Base-by-base conservation (phyloP, 2,797 vertebrate genomes). In the Epinephelus malabaricus region DNA sequence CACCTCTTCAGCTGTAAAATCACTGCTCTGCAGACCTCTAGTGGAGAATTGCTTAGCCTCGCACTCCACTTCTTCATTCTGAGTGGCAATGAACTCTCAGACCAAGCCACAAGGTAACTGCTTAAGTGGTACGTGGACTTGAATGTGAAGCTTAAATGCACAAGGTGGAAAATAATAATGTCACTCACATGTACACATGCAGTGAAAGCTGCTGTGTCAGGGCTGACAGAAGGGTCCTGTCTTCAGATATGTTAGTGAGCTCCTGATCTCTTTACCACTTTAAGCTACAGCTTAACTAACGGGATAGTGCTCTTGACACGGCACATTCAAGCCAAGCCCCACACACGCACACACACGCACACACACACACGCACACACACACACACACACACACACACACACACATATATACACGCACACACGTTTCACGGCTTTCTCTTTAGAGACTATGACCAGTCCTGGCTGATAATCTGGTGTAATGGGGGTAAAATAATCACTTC, bases 281-380 rank as follows among this genome's bases (percentile, higher is more conserved):
- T 95, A 95, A 96, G 94, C 95, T 88, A 80, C 78, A 82, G 90
- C 91, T 93, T 93, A 95, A 83, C 79, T 84, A 82, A 90, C 86
- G 84, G 85, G 92, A 92, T 89, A 78, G 78, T 61, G 78, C 78
- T 87, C 88, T 83, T 78, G 76, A 88, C 89, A 89, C 80, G 84
- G 63, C 74, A 91, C 78, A 81, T 86, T 75, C 78, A 76, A 81
- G 69, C 40, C 51, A 54, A 62, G 78, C 76, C 68, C 59, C 13
- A 54, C 34, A 51, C 27, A 51, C 62, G 27, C 50, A 53, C 51
- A 34, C 25, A 19, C 27, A 34, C 55, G 56, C 55, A 66, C 60
- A 61, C 25, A 64, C 46, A 60, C 67, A 21, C 21, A 21, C 21
- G 1, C 21, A 21, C 21, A 59, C 55, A 66, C 64, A 73, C 56